Conservation (phyloP, 2,113 vertebrate genomes). For the Serinus canaria region DNA sequence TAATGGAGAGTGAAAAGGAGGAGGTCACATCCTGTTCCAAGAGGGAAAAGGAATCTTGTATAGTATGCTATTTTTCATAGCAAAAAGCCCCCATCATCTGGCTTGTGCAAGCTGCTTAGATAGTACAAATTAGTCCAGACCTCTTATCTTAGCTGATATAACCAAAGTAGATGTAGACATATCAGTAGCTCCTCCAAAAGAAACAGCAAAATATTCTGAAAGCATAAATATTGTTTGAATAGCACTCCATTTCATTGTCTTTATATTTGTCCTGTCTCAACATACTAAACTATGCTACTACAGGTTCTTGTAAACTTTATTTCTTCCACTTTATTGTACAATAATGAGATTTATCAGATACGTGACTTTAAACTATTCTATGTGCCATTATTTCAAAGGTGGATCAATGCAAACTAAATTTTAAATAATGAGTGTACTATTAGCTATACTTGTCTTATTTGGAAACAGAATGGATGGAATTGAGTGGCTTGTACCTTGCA, state of each 20-base stretch:
- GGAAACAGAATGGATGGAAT: background rate
- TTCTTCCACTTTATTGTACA: background rate
- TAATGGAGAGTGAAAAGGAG: slow-evolving; percentile 9
- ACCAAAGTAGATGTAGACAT: background rate
- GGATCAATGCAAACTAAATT: background rate
- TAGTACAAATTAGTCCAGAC: background rate
- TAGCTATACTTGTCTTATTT: background rate
- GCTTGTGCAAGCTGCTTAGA: background rate
- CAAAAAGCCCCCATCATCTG: background rate
- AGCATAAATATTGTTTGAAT: background rate
- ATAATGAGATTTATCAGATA: background rate
- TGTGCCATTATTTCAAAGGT: background rate
- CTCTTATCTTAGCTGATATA: background rate
- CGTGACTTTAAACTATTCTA: background rate
- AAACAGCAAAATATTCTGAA: background rate
- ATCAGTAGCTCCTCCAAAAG: background rate
- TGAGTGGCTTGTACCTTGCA: background rate
- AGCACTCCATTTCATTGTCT: background rate
- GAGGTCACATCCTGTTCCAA: slow-evolving; percentile 20
- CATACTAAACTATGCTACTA: background rate
- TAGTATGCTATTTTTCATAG: background rate
- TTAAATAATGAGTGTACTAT: background rate
- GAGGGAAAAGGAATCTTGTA: background rate
- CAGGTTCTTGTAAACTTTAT: background rate
- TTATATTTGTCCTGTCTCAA: background rate